Base-by-base conservation (phyloP, 2,888 invertebrate species). In the Malthinus seriepunctatus region DNA sequence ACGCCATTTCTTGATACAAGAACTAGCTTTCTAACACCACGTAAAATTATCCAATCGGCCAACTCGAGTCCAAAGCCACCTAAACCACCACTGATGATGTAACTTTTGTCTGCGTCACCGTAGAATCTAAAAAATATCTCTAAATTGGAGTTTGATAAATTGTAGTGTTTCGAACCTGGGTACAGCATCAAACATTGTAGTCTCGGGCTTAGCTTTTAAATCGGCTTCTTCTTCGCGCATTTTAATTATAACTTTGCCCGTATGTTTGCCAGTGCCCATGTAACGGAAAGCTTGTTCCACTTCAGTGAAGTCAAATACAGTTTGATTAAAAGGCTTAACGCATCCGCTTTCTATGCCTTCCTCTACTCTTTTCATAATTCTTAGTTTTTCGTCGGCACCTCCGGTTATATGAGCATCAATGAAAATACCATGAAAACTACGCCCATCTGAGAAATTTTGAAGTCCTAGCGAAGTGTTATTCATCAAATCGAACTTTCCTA, bases 51-150 rank as follows among this genome's bases (percentile, higher is more conserved):
- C 93, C 93, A 95, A 70, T 93, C 90, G 0, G 89, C 87, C 46
- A 96, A 77, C 76, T 97, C 96, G 46, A 97, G 80, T 4, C 96
- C 97, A 72, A 97, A 93, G 0, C 96, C 96, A 39, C 97, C 97
- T 0, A 97, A 82, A 42, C 96, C 95, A 8, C 91, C 91, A 1
- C 88, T 81, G 3, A 91, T 83, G 0, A 91, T 71, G 78, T 91
- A 85, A 8, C 82, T 61, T 71, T 81, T 69, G 67, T 82, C 73
- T 12, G 77, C 73, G n/a, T 76, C 68, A 80, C 90, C 79, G 56
- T 78, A 80, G 69, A 82, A 84, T 66, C 84, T 84, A 64, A 39
- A 55, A 63, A 52, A 60, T 14, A 39, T 1, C n/a, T n/a, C n/a
- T n/a, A n/a, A n/a, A n/a, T n/a, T n/a, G n/a, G n/a, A n/a, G n/a